phyloP scores from a whole-genome alignment of 2,888 invertebrate species.

The Hololepta plana region DNA sequence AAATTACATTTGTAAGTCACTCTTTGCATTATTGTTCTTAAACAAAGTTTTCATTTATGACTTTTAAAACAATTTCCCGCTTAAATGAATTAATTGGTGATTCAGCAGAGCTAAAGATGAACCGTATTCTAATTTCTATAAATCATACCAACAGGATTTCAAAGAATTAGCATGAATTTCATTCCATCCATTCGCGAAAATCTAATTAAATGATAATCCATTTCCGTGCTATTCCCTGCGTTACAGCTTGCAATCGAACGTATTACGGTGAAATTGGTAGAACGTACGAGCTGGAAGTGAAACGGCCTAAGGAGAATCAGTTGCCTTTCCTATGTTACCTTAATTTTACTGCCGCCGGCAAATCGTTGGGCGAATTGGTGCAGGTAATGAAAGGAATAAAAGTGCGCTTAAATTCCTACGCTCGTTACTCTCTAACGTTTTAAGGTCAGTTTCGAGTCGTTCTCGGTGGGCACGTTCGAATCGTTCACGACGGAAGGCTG shows the following conservation, averaged over 20 bases:
- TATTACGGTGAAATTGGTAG: constrained; percentile 66
- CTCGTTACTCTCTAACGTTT: constrained; percentile 13
- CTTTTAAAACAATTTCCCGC: too few relatives aligned
- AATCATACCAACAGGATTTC: too few relatives aligned
- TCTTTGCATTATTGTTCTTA: too few relatives aligned
- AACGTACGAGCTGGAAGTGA: constrained; percentile 62
- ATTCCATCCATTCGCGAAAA: too few relatives aligned
- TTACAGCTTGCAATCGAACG: constrained; percentile 67
- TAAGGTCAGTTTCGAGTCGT: constrained; percentile 71
- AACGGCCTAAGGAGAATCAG: constrained; percentile 47
- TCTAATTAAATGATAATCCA: too few relatives aligned
- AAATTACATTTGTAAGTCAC: too few relatives aligned
- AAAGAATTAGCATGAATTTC: too few relatives aligned
- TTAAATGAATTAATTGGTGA: too few relatives aligned
- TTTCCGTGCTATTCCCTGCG: too few relatives aligned
- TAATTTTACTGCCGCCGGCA: constrained; percentile 67
- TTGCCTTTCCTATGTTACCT: constrained; percentile 66
- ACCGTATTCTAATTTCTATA: too few relatives aligned
- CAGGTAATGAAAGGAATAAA: constrained; percentile 36
- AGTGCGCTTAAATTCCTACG: constrained; percentile 12
- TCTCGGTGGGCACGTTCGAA: constrained; percentile 63
- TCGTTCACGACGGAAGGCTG: constrained; percentile 63
- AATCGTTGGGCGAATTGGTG: constrained; percentile 59
- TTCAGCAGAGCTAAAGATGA: too few relatives aligned
- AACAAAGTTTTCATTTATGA: too few relatives aligned